Conservation (phyloP, 1,140 invertebrate species). For the Radopholus similis region DNA sequence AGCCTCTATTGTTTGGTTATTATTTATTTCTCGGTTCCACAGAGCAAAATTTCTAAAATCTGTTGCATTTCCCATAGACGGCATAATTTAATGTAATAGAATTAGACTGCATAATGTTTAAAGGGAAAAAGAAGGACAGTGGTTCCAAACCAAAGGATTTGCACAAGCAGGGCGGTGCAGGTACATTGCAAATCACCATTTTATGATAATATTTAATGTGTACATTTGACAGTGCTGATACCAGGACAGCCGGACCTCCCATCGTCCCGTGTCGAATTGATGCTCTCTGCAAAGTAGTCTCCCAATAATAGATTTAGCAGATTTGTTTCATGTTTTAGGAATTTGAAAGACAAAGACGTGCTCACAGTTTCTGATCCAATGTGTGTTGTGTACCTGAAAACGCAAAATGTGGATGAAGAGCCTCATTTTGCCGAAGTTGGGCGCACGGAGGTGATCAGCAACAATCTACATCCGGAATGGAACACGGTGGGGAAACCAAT, state of each 20-base stretch:
- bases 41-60: too few species aligned
- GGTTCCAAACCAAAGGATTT: not conserved
- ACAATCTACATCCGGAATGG: slow-evolving; percentile 66
- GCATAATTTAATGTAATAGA: too few species aligned
- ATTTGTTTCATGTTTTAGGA: slow-evolving; percentile 26
- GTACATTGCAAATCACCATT: too few species aligned
- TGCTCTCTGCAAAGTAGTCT: slow-evolving; percentile 19
- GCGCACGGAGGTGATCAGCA: slow-evolving; percentile 65
- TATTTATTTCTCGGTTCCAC: too few species aligned
- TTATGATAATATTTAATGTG: not conserved
- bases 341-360: slow-evolving; percentile 45
- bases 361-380: slow-evolving; percentile 53
- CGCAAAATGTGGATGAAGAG: not conserved
- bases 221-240: not conserved
- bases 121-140: too few species aligned
- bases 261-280: slow-evolving; percentile 15
- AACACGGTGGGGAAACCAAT: too few species aligned
- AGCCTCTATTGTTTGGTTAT: too few species aligned
- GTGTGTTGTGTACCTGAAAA: slow-evolving; percentile 42
- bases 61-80: too few species aligned
- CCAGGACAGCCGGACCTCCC: slow-evolving; percentile 1
- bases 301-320: not conserved
- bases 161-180: not conserved
- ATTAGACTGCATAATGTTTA: too few species aligned
- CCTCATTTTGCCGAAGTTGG: slow-evolving; percentile 60